A percentile compares a stretch with the other conserved stretches of the same genome.
phyloP scores from a whole-genome alignment of 23 tunicate genomes.

The Trididemnum clinides region DNA sequence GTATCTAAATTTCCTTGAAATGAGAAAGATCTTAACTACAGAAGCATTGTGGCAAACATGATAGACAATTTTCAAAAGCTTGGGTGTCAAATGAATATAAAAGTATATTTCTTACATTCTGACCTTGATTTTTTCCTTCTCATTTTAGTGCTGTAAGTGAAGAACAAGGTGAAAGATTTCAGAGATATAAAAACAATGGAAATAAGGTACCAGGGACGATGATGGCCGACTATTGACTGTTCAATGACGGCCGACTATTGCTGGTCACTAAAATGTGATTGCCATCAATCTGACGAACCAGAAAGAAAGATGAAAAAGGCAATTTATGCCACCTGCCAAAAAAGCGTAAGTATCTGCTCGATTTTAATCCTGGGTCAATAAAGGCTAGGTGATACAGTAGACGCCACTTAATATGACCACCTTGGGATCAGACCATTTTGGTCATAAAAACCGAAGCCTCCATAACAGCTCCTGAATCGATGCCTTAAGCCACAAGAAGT shows the following conservation, averaged over 20 bases:
- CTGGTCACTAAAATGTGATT: conserved; percentile 1
- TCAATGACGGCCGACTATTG: conserved; percentile 16
- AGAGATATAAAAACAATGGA: conserved; percentile 9
- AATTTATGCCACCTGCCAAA: conserved; percentile 11
- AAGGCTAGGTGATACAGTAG: conserved; percentile 11
- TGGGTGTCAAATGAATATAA: neutral
- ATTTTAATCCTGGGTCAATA: conserved; percentile 2
- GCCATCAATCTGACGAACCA: neutral
- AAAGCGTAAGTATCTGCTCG: conserved; percentile 6
- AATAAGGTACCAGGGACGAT: conserved; percentile 28
- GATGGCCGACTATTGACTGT: no score
- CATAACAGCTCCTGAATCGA: no score
- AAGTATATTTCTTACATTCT: conserved; percentile 19
- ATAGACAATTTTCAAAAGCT: conserved; percentile 16
- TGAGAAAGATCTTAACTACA: conserved; percentile 1
- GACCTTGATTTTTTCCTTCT: conserved; percentile 22
- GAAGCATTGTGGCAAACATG: no score
- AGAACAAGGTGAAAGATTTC: conserved; percentile 16
- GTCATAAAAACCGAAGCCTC: no score
- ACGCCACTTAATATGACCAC: no score
- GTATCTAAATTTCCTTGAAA: conserved; percentile 6
- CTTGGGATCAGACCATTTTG: no score
- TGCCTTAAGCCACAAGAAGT: no score
- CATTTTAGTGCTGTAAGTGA: neutral
- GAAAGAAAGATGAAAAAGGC: conserved; percentile 3